These are phyloP conservation scores for Hesperia comma DNA, from an alignment of 2,888 invertebrate genomes.

Conservation along the genomic window DNA sequence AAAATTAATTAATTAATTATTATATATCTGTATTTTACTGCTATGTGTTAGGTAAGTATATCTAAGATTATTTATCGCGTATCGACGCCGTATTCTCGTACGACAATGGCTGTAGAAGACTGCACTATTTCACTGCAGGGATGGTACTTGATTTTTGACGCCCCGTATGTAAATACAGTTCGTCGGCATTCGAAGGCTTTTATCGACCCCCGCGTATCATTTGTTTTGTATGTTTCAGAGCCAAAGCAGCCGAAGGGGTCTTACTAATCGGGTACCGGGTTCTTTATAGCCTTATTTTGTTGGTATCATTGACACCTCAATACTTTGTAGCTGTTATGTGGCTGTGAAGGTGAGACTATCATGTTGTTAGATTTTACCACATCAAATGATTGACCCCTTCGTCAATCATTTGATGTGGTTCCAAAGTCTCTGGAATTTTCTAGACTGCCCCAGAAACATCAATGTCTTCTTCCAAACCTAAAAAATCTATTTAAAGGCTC, in stretches of 20 bases:
- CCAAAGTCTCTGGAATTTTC: no score
- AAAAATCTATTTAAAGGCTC: no score
- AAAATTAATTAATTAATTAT: no score
- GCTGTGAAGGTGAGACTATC: no score
- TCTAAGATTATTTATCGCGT: background rate
- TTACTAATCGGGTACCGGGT: background rate
- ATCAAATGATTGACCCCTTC: no score
- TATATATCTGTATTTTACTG: no score
- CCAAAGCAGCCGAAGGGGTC: background rate
- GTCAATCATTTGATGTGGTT: no score
- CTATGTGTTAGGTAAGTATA: background rate
- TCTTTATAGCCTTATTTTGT: background rate
- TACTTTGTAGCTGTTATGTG: no score
- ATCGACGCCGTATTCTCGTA: background rate
- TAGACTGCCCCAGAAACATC: no score
- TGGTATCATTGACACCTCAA: no score
- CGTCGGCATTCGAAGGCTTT: slow-evolving; percentile 17
- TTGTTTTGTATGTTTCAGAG: slow-evolving; percentile 9
- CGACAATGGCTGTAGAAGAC: background rate
- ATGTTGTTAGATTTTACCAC: no score
- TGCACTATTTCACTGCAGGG: slow-evolving; percentile 19
- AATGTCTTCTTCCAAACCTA: no score
- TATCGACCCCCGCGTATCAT: slow-evolving; percentile 8
- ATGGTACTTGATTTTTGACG: slow-evolving; percentile 33
- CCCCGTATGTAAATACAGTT: slow-evolving; percentile 33